Conservation (phyloP, 2,797 vertebrate species). For the Melanogrammus aeglefinus region DNA sequence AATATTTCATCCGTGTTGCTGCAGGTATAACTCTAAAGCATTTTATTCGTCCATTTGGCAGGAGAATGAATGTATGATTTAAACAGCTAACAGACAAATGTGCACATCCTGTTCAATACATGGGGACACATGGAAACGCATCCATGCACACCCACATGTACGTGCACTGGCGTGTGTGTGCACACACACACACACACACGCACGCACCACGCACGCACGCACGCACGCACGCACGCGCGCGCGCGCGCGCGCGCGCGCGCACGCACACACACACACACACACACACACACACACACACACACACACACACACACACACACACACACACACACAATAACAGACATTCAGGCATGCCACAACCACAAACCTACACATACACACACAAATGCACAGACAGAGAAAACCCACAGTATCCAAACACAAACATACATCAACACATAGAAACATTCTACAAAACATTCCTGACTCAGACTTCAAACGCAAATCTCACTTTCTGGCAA, state of each 20-base stretch:
- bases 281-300: background rate
- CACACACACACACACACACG: background rate
- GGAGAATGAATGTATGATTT: background rate
- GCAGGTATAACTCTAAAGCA: background rate
- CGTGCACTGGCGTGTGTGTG: background rate
- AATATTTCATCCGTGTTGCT: background rate
- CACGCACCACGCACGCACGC: background rate
- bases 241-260: too few species aligned
- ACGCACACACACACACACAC: background rate
- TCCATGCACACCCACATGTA: background rate
- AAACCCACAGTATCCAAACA: background rate
- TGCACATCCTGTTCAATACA: background rate
- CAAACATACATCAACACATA: background rate
- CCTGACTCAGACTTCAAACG: constrained; percentile 20
- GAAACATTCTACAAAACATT: constrained; percentile 1
- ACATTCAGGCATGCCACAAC: background rate
- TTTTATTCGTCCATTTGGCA: background rate
- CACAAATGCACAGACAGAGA: background rate
- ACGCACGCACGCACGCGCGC: background rate
- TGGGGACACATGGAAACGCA: background rate
- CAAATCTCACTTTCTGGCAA: constrained; percentile 21
- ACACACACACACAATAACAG: background rate
- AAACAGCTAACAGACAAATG: background rate
- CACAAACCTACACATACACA: background rate
- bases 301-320: background rate